Percentiles rank a stretch among this genome's conserved stretches.
phyloP scores from a whole-genome alignment of 2,797 vertebrate genomes.

The Eurystomus glaucurus region DNA sequence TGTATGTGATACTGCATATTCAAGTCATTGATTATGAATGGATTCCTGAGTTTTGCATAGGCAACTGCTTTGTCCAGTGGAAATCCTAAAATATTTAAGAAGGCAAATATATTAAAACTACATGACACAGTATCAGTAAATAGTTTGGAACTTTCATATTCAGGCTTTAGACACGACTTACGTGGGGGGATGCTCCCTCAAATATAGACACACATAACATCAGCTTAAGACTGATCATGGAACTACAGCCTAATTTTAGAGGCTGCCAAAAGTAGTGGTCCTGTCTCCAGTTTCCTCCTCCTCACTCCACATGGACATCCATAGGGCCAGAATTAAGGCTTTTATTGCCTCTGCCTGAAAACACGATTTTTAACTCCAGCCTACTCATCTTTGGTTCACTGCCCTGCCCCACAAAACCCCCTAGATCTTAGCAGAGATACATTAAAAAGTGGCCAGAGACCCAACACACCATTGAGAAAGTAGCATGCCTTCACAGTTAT shows the following conservation, averaged over 20 bases:
- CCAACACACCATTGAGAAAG: background rate
- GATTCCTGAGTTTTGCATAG: constrained; percentile 92
- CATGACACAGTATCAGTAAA: background rate
- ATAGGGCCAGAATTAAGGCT: background rate
- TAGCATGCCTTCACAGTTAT: background rate
- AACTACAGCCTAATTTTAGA: background rate
- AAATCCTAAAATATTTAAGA: constrained; percentile 85
- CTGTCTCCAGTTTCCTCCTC: background rate
- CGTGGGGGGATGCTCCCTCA: background rate
- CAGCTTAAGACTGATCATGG: background rate
- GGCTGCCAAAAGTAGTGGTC: background rate
- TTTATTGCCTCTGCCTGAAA: background rate
- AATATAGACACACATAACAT: background rate
- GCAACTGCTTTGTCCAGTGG: constrained; percentile 93
- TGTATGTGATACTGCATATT: constrained; percentile 93
- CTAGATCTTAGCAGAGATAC: background rate
- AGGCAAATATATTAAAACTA: constrained; percentile 1
- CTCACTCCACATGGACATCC: background rate
- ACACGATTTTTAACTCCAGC: background rate
- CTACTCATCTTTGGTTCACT: background rate
- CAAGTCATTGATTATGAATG: constrained; percentile 93
- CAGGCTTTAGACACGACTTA: background rate
- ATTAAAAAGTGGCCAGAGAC: background rate
- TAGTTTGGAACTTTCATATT: background rate
- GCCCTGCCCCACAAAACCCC: background rate